These are phyloP conservation scores for Micrasema longulum DNA, from an alignment of 1,140 invertebrate genomes.

Conservation along the genomic window DNA sequence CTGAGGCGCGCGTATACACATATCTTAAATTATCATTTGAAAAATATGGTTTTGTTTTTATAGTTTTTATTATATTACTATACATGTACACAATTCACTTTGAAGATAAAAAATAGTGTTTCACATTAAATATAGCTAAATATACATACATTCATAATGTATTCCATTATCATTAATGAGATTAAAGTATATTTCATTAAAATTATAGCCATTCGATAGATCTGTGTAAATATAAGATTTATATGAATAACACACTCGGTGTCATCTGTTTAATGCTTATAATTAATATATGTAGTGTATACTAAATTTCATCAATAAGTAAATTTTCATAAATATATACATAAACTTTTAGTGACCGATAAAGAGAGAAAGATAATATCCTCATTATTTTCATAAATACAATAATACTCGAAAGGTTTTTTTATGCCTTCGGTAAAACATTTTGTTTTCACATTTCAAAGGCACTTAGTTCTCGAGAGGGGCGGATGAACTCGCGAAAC, in stretches of 20 bases:
- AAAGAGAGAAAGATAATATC: constrained; percentile 38
- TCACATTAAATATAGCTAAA: constrained; percentile 29
- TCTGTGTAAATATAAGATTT: constrained; percentile 33
- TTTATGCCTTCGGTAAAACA: constrained; percentile 39
- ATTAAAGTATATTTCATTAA: constrained; percentile 28
- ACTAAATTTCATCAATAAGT: constrained; percentile 29
- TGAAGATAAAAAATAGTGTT: constrained; percentile 37
- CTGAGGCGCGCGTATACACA: constrained; percentile 35
- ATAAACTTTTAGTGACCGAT: constrained; percentile 36
- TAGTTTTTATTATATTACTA: constrained; percentile 33
- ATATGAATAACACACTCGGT: constrained; percentile 22
- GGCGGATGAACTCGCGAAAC: constrained; percentile 30
- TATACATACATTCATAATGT: constrained; percentile 21
- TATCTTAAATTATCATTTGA: constrained; percentile 35
- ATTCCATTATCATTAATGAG: constrained; percentile 13
- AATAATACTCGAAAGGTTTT: constrained; percentile 42
- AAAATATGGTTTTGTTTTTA: constrained; percentile 38
- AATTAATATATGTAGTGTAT: constrained; percentile 32
- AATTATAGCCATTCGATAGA: constrained; percentile 37
- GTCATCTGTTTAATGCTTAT: constrained; percentile 22
- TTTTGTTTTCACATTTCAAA: constrained; percentile 42
- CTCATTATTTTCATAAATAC: constrained; percentile 32
- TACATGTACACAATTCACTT: constrained; percentile 26
- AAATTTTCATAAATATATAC: constrained; percentile 32
- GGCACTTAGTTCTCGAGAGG: constrained; percentile 48